Percentiles rank a stretch among this genome's conserved stretches.
Conservation (phyloP, 2,888 invertebrate species). For the Ditula angustiorana region DNA sequence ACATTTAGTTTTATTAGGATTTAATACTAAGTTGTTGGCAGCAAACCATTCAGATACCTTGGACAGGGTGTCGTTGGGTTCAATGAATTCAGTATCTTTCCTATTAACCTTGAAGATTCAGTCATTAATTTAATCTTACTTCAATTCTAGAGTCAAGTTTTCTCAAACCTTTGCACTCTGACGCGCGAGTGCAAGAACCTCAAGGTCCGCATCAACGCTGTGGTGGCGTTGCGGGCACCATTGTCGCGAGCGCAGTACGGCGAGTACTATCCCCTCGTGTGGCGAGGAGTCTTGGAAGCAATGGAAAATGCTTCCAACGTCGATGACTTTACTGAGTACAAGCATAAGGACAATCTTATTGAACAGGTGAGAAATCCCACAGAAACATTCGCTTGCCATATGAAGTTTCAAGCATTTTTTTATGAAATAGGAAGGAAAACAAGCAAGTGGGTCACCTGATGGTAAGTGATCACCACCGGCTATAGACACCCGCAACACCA, state of each 20-base stretch:
- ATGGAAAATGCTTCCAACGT: conserved; percentile 92
- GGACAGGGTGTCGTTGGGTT: no score
- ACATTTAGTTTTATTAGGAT: no score
- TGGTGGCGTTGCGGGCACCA: conserved; percentile 89
- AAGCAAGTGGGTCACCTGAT: no score
- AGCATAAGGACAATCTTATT: conserved; percentile 93
- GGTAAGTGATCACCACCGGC: no score
- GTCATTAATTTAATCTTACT: not conserved
- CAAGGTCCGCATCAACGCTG: conserved; percentile 96
- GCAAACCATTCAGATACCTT: no score
- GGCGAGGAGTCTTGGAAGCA: conserved; percentile 90
- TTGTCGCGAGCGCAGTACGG: conserved; percentile 87
- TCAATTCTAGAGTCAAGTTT: conserved; percentile 84
- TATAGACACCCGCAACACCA: no score
- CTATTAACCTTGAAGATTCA: no score
- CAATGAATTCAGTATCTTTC: no score
- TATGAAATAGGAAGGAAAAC: no score
- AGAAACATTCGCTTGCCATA: not conserved
- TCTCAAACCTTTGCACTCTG: conserved; percentile 87
- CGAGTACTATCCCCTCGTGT: conserved; percentile 85
- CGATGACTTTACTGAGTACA: conserved; percentile 93
- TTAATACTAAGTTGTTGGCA: no score
- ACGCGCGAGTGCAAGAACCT: conserved; percentile 92
- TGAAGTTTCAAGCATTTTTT: no score
- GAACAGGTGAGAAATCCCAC: conserved; percentile 87